phyloP scores from a whole-genome alignment of 2,888 invertebrate species.

The Cinara cedri region DNA sequence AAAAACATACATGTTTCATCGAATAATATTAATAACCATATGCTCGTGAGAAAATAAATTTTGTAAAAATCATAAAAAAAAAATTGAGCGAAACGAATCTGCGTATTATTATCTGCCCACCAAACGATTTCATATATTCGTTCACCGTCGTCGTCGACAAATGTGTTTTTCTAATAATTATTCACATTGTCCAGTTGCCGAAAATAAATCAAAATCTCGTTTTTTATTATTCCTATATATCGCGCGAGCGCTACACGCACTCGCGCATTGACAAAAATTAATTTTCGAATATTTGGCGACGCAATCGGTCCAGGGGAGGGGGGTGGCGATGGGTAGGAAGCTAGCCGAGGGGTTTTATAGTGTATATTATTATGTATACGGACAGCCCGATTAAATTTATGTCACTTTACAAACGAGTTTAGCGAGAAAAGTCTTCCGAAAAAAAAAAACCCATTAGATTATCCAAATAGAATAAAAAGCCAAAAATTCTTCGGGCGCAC shows the following conservation, averaged over 20 bases:
- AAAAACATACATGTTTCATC: too few relatives aligned
- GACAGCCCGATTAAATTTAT: constrained; percentile 50
- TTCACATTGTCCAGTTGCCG: constrained; percentile 10
- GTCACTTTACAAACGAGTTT: constrained; percentile 49
- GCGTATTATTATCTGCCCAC: neutral
- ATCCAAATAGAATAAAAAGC: constrained; percentile 40
- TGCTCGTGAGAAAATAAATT: too few relatives aligned
- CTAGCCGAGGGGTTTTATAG: neutral
- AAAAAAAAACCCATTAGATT: constrained; percentile 39
- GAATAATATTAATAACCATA: too few relatives aligned
- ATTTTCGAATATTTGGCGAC: constrained; percentile 28
- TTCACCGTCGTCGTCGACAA: neutral
- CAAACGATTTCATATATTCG: neutral
- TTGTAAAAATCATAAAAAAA: too few relatives aligned
- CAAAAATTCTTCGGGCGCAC: constrained; percentile 18
- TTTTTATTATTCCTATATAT: neutral
- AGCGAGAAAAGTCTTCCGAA: constrained; percentile 39
- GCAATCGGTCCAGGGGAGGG: neutral
- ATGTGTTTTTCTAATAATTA: constrained; percentile 6
- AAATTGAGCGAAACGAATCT: neutral
- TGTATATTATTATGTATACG: neutral
- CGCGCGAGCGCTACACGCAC: too few relatives aligned
- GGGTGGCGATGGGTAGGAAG: neutral
- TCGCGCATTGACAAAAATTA: constrained; percentile 35
- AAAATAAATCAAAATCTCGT: constrained; percentile 32